Conservation (phyloP, 2,797 vertebrate species). For the Chaetophractus vellerosus region DNA sequence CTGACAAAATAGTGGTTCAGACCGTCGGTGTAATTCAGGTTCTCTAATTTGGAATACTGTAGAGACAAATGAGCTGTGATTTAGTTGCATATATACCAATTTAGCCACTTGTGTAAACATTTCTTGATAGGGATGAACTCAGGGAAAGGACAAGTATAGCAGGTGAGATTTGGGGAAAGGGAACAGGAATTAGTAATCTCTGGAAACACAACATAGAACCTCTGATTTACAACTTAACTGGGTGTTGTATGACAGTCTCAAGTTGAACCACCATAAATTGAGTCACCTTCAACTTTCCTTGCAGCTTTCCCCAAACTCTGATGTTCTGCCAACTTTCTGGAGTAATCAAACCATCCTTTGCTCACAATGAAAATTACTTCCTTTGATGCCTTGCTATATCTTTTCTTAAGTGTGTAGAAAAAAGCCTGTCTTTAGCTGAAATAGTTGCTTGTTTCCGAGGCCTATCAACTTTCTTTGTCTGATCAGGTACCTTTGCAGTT, state of each 20-base stretch:
- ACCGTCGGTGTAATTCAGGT: background rate
- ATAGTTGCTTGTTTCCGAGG: conserved; percentile 19
- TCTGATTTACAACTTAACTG: background rate
- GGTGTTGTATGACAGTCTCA: background rate
- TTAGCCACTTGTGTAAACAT: conserved; percentile 16
- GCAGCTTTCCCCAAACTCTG: background rate
- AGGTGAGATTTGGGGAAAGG: background rate
- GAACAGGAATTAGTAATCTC: background rate
- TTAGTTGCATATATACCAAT: background rate
- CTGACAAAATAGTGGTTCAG: conserved; percentile 20
- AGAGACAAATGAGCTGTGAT: conserved; percentile 28
- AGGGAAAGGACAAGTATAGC: background rate
- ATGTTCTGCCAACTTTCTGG: conserved; percentile 13
- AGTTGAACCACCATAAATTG: background rate
- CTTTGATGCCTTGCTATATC: background rate
- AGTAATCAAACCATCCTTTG: conserved; percentile 45
- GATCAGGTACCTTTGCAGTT: background rate
- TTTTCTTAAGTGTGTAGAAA: conserved; percentile 19
- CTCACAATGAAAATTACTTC: background rate
- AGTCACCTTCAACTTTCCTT: background rate
- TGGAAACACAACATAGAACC: conserved; percentile 24
- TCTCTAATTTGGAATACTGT: background rate
- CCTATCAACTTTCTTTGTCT: background rate
- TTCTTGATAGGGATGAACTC: conserved; percentile 39
- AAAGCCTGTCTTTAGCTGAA: background rate